Percentiles rank a stretch among this genome's conserved stretches.
phyloP scores from a whole-genome alignment of 1,140 invertebrate species.

The Leguminivora glycinivorella region DNA sequence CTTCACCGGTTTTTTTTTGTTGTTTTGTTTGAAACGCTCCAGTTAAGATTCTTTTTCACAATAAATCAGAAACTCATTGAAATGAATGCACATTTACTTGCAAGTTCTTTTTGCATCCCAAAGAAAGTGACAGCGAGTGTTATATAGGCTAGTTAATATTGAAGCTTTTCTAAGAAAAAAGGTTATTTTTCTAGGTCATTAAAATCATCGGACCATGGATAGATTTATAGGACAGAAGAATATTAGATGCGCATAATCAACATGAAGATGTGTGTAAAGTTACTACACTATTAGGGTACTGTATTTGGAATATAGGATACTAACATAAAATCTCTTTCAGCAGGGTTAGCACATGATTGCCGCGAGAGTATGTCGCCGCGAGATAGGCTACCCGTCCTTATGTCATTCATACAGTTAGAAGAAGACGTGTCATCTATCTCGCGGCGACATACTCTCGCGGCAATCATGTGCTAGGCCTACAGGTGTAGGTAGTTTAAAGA shows the following conservation, averaged over 20 bases:
- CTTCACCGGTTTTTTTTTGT: background rate
- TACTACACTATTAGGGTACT: background rate
- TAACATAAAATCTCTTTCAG: no score
- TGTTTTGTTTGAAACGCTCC: background rate
- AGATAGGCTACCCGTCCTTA: no score
- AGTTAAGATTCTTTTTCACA: background rate
- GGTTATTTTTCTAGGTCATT: background rate
- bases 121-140: background rate
- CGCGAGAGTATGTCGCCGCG: no score
- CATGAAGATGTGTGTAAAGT: background rate
- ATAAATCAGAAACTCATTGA: background rate
- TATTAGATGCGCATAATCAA: background rate
- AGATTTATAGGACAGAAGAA: background rate
- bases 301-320: no score
- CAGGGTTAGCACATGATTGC: no score
- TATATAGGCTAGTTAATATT: slow-evolving; percentile 4
- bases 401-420: no score
- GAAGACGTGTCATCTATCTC: no score
- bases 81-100: background rate
- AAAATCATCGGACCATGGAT: background rate
- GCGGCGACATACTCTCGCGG: no score
- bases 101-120: background rate
- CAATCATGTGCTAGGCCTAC: no score
- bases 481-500: no score
- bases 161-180: background rate